A percentile compares a stretch with the other conserved stretches of the same genome.
Conservation (phyloP, 2,113 vertebrate genomes). For the Dasyurus viverrinus region DNA sequence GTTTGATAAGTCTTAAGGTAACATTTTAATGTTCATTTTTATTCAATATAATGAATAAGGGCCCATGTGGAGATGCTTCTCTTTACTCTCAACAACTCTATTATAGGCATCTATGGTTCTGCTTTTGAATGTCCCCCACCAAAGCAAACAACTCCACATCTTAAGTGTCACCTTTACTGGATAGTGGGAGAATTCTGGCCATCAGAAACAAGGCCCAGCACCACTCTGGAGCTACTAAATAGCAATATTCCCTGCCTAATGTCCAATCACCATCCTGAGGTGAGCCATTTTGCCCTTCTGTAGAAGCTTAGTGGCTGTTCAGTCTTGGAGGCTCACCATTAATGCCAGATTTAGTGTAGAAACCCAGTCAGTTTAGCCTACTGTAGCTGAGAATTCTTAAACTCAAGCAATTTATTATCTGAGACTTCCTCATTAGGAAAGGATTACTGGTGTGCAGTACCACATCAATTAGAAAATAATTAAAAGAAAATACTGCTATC, state of each 20-base stretch:
- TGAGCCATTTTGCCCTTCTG: neutral
- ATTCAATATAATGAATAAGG: neutral
- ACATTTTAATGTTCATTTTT: neutral
- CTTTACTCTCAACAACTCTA: neutral
- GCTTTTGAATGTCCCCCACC: neutral
- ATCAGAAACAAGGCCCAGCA: neutral
- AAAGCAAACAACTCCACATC: neutral
- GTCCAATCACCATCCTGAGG: neutral
- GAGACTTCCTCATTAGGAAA: neutral
- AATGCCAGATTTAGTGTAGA: neutral
- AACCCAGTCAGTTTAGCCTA: neutral
- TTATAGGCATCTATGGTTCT: neutral
- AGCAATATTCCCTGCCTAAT: neutral
- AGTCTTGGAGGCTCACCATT: neutral
- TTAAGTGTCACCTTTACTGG: neutral
- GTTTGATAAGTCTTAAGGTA: conserved; percentile 1
- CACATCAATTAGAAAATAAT: neutral
- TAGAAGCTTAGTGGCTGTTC: neutral
- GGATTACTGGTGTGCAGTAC: neutral
- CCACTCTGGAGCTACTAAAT: neutral
- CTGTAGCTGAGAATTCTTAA: neutral
- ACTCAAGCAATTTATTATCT: neutral
- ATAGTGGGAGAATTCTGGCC: neutral
- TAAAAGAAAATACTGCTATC: neutral
- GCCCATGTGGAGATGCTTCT: neutral